These are phyloP conservation scores for Aeoliscus strigatus DNA, from an alignment of 2,797 vertebrate species.

Conservation along the genomic window DNA sequence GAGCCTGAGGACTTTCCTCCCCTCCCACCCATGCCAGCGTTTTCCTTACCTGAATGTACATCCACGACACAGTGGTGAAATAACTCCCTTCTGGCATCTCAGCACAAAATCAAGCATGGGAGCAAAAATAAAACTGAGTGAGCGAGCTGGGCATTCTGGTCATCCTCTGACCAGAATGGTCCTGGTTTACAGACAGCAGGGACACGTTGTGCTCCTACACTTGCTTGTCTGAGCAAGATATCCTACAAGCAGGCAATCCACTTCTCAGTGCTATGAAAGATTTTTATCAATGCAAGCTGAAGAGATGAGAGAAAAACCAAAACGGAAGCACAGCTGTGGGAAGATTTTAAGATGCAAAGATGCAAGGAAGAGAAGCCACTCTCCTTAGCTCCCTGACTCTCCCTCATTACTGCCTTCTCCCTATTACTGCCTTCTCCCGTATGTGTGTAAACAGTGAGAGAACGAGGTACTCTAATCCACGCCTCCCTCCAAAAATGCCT, in stretches of 20 bases:
- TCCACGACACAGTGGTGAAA: conserved; percentile 59
- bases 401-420: conserved; percentile 62
- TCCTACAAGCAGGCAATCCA: conserved; percentile 41
- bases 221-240: conserved; percentile 36
- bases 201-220: conserved; percentile 36
- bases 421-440: conserved; percentile 42
- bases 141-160: conserved; percentile 21
- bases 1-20: conserved; percentile 10
- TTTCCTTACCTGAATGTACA: conserved; percentile 70
- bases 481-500: conserved; percentile 50
- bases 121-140: conserved; percentile 30
- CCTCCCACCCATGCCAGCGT: conserved; percentile 3
- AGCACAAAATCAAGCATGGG: conserved; percentile 56
- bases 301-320: background rate
- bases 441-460: conserved; percentile 69
- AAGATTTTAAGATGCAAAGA: conserved; percentile 36
- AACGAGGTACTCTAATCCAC: conserved; percentile 57
- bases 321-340: conserved; percentile 24
- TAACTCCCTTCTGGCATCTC: conserved; percentile 73
- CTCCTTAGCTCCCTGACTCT: conserved; percentile 45
- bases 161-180: conserved; percentile 19
- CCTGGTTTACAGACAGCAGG: conserved; percentile 12
- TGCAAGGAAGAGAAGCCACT: conserved; percentile 32
- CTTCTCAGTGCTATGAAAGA: conserved; percentile 15
- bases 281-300: conserved; percentile 14